Evolutionary conservation across 1,140 invertebrate species (phyloP).

Genomic region (Drosophila saltans): DNA sequence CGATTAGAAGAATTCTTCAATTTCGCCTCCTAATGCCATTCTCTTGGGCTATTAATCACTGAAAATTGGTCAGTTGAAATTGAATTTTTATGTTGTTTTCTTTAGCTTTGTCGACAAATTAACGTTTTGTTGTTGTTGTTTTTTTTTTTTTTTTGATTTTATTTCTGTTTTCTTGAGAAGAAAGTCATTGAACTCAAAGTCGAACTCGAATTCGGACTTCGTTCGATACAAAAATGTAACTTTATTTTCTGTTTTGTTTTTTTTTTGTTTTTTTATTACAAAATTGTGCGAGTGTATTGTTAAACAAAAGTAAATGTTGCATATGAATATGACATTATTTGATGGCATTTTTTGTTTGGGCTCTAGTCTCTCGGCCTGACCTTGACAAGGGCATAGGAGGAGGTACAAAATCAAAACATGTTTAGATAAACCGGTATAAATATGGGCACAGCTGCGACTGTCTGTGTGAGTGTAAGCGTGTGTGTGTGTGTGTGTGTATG

Average conservation of each 20-base stretch:
- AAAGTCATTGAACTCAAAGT: slow-evolving; percentile 67
- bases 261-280: neutral
- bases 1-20: slow-evolving; percentile 14
- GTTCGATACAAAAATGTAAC: neutral
- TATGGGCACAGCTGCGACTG: neutral
- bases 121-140: slow-evolving; percentile 71
- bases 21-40: slow-evolving; percentile 11
- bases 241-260: neutral
- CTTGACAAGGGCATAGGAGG: slow-evolving; percentile 72
- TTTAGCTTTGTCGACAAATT: slow-evolving; percentile 59
- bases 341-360: neutral
- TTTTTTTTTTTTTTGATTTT: slow-evolving; percentile 31
- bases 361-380: slow-evolving; percentile 43
- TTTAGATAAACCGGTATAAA: slow-evolving; percentile 58
- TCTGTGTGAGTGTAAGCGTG: neutral
- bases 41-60: slow-evolving; percentile 62
- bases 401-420: slow-evolving; percentile 50
- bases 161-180: slow-evolving; percentile 46
- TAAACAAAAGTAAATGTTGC: slow-evolving; percentile 3
- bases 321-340: slow-evolving; percentile 22
- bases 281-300: slow-evolving; percentile 2
- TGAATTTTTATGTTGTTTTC: slow-evolving; percentile 62
- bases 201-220: neutral
- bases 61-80: slow-evolving; percentile 64
- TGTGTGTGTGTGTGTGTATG: neutral